A percentile compares a stretch with the other conserved stretches of the same genome.
phyloP scores from a whole-genome alignment of 1,140 invertebrate genomes.

The Eubasilissa regina region DNA sequence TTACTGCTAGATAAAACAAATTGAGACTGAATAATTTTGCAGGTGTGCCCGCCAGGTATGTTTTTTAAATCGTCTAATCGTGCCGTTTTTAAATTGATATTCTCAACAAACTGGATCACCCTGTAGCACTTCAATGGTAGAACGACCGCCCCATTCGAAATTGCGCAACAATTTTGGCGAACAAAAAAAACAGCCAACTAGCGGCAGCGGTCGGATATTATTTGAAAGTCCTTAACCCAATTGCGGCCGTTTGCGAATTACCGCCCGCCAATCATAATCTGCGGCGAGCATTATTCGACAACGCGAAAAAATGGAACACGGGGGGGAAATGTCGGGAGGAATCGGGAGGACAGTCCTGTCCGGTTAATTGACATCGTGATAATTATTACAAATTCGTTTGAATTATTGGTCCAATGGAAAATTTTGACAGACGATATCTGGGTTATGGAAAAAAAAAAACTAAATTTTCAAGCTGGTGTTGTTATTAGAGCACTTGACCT shows the following conservation, averaged over 20 bases:
- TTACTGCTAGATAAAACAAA: no score
- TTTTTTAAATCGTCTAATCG: no score
- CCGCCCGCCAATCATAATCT: conserved; percentile 53
- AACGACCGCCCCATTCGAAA: conserved; percentile 38
- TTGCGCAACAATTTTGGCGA: conserved; percentile 56
- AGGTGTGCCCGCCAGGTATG: no score
- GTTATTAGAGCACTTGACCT: no score
- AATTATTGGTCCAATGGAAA: conserved; percentile 11
- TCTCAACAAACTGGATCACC: not conserved
- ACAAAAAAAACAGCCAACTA: conserved; percentile 38
- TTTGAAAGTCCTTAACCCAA: conserved; percentile 60
- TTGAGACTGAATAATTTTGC: no score
- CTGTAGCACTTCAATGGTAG: conserved; percentile 22
- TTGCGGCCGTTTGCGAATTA: conserved; percentile 38
- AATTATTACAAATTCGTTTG: not conserved
- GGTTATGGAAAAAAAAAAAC: conserved; percentile 8
- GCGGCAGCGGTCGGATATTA: conserved; percentile 20
- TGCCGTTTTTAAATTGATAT: no score
- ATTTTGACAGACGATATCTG: conserved; percentile 5
- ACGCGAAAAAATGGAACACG: conserved; percentile 9
- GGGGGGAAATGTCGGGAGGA: conserved; percentile 5
- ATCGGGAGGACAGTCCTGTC: not conserved
- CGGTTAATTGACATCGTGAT: not conserved
- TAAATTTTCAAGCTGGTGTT: no score
- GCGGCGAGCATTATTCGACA: not conserved